Base-by-base conservation (phyloP, 2,888 invertebrate genomes). In the Lithophane socia region DNA sequence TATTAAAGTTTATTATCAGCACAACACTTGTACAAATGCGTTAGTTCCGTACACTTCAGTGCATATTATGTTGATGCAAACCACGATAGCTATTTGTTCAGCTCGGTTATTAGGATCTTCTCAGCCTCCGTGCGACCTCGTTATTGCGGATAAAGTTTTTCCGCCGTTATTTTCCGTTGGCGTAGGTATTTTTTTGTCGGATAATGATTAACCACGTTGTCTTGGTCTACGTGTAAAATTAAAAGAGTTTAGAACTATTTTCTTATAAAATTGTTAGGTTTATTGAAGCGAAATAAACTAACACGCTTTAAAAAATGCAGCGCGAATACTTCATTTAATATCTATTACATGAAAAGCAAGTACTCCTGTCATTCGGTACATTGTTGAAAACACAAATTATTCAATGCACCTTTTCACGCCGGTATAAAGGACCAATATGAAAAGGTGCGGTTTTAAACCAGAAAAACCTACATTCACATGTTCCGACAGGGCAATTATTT, bases 71-170 rank as follows among this genome's bases (percentile, higher is more conserved):
- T 56, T 80, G 80, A 21, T 56, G 37, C 61, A 77, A 54, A 21
- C 21, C 18, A 37, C 54, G 24, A 44, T 44, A 69, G 12, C 24
- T 77, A 71, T 70, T 61, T 61, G 54, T 54, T 54, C 37, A 56
- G 73, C 73, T 77, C 21, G 21, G 24, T 47, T 77, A 18, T n/a
- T 73, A n/a, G 29, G 7, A 77, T 49, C 54, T 61, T 13, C 77
- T 47, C 74, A 68, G 44, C 42, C 69, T 79, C n/a, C 37, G 10
- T 80, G 13, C 54, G 54, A 63, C 81, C 77, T 80, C 81, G 49
- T 81, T 77, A 42, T 56, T 44, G 81, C 42, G 13, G 37, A 73
- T 56, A 42, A 80, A 80, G 37, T 80, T 77, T 70, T 49, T 18
- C 47, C 29, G 29, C 49, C 12, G 3, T 12, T 24, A 49, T 80